Conservation (phyloP, 2,113 vertebrate genomes). For the Pardalotus punctatus region DNA sequence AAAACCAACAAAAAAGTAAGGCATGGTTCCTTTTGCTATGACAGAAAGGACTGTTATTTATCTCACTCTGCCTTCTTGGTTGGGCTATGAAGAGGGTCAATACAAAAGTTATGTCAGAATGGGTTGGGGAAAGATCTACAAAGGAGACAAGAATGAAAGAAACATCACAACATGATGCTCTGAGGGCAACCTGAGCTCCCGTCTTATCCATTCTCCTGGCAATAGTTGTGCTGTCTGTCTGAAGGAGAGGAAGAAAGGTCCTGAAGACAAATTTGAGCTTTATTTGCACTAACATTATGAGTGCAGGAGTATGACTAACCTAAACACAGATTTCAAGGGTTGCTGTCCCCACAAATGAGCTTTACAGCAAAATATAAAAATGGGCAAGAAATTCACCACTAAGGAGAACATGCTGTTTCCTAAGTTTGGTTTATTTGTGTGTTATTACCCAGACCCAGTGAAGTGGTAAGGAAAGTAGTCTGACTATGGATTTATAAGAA, state of each 20-base stretch:
- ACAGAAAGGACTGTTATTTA: neutral
- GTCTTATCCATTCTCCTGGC: neutral
- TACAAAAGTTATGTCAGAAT: neutral
- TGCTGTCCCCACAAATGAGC: neutral
- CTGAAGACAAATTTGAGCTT: neutral
- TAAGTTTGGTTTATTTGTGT: neutral
- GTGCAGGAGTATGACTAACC: neutral
- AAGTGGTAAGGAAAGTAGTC: neutral
- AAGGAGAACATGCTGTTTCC: neutral
- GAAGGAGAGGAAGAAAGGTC: neutral
- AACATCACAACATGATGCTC: neutral
- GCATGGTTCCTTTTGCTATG: neutral
- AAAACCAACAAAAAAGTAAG: neutral
- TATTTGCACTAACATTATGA: neutral
- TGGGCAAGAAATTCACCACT: neutral
- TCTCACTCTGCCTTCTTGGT: neutral
- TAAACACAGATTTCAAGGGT: neutral
- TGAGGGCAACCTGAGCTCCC: neutral
- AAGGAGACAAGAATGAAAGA: neutral
- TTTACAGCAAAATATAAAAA: neutral
- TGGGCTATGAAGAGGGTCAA: neutral
- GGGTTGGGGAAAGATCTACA: neutral
- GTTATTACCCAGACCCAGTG: neutral
- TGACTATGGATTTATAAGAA: neutral
- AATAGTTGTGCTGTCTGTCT: neutral